Base-by-base conservation (phyloP, 2,888 invertebrate species). In the Pseudococcus longispinus region DNA sequence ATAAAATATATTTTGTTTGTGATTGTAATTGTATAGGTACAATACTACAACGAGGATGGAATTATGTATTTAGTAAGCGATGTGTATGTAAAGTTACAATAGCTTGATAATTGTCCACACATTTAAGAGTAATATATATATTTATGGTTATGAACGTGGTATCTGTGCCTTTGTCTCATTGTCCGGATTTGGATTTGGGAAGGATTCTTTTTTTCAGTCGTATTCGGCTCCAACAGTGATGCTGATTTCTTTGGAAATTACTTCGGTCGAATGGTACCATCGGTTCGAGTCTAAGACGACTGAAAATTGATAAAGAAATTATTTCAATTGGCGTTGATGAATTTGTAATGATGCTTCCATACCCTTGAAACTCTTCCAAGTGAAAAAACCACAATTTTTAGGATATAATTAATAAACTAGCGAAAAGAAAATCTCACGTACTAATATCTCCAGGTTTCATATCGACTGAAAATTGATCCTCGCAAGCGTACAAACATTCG, bases 181-280 rank as follows among this genome's bases (percentile, higher is more conserved):
- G 11, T 60, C 60, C 20, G 46, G 51, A 51, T n/a, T 51, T 51
- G 51, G 3, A 4, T 37, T 4, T 8, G 8, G 37, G 37, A 37
- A 15, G n/a, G 23, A 55, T 3, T 9, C 37, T 32, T 37, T 37
- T 2, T 26, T 87, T 92, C 92, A 98, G 91, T 98, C 98, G 91
- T 96, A 98, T 91, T 98, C 98, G 0, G 98, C 97, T 46, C 98
- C 98, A 89, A 98, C 98, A 0, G 98, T 97, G 89, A 98, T 96
- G 92, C 98, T 98, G 90, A 98, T 94, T 89, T 96, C 95, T 23
- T 95, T 94, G 0, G 97, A 96, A 80, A 96, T 93, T 87, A 98
- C 96, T 89, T 93, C 92, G 0, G 98, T 98, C 90, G 95, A 94
- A 92, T 98, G 98, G 91, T 96, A 98, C 98, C 98, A 98, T 87